phyloP scores from a whole-genome alignment of 92 coral and sea anemone species.

The Siderastrea radians region DNA sequence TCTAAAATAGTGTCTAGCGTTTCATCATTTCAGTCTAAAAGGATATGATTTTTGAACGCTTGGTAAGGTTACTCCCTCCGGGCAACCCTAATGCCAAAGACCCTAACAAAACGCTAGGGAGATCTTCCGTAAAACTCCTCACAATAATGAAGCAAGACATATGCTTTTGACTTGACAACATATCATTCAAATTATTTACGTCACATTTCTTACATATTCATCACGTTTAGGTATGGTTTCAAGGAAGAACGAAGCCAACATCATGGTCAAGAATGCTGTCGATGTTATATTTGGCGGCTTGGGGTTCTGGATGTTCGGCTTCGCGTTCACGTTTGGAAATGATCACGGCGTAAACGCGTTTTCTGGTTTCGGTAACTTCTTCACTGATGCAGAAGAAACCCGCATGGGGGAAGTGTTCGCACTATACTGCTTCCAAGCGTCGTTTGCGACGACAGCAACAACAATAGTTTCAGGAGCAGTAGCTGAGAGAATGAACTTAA shows the following conservation, averaged over 20 bases:
- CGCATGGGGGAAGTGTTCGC: conserved; percentile 89
- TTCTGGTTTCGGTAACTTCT: conserved; percentile 87
- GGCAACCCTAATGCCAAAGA: no score
- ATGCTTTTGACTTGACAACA: not conserved
- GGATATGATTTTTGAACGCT: no score
- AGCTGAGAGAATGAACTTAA: conserved; percentile 87
- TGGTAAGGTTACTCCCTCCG: no score
- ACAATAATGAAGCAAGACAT: no score
- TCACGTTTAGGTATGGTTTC: conserved; percentile 86
- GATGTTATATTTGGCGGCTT: conserved; percentile 92
- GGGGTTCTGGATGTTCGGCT: conserved; percentile 93
- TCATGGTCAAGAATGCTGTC: conserved; percentile 90
- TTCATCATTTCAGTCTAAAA: no score
- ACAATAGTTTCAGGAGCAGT: conserved; percentile 91
- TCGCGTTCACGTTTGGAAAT: conserved; percentile 82
- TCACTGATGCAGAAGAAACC: conserved; percentile 88
- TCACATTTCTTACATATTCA: no score
- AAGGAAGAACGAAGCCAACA: conserved; percentile 87
- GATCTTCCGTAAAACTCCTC: no score
- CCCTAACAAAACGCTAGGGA: no score
- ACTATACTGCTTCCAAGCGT: conserved; percentile 87
- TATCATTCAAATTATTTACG: not conserved
- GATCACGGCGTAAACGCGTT: conserved; percentile 63
- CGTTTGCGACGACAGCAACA: conserved; percentile 92
- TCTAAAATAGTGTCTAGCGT: no score